Evolutionary conservation across 2,888 invertebrate species (phyloP).

Genomic region (Oscheius sp.): DNA sequence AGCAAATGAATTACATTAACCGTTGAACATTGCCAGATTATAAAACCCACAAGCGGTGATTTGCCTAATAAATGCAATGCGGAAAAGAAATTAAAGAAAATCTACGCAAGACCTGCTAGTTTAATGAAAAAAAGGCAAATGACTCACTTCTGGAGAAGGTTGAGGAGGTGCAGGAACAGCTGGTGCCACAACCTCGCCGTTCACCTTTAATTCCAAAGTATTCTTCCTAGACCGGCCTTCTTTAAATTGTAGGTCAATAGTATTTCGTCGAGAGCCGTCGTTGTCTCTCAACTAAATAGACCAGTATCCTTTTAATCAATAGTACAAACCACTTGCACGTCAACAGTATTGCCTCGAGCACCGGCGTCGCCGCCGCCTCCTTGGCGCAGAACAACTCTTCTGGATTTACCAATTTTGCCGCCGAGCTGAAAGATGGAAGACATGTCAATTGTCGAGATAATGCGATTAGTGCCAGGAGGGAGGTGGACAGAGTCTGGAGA

Average conservation of each 20-base stretch:
- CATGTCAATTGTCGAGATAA: background rate
- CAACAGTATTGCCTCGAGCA: constrained; percentile 46
- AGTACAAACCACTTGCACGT: constrained; percentile 44
- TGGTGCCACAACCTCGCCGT: constrained; percentile 48
- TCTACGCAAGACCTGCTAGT: background rate
- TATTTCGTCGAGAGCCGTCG: constrained; percentile 48
- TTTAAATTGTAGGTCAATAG: constrained; percentile 52
- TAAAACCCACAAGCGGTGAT: constrained; percentile 3
- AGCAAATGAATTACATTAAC: background rate
- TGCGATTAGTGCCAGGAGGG: background rate
- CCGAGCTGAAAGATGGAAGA: background rate
- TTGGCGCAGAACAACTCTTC: constrained; percentile 53
- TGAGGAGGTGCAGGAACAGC: constrained; percentile 10
- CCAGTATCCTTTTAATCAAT: too few relatives aligned
- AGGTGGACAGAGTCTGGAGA: too few relatives aligned
- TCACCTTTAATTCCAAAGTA: constrained; percentile 54
- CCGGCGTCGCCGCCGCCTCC: constrained; percentile 45
- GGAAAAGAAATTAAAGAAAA: constrained; percentile 10
- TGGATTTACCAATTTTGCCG: constrained; percentile 37
- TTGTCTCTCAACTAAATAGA: constrained; percentile 48
- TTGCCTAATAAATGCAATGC: background rate
- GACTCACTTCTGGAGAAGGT: too few relatives aligned
- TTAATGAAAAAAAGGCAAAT: too few relatives aligned
- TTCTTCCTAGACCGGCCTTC: constrained; percentile 55
- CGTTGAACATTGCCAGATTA: background rate